Percentiles rank a stretch among this genome's conserved stretches.
phyloP scores from a whole-genome alignment of 2,797 vertebrate genomes.

The Arctocebus calabarensis region DNA sequence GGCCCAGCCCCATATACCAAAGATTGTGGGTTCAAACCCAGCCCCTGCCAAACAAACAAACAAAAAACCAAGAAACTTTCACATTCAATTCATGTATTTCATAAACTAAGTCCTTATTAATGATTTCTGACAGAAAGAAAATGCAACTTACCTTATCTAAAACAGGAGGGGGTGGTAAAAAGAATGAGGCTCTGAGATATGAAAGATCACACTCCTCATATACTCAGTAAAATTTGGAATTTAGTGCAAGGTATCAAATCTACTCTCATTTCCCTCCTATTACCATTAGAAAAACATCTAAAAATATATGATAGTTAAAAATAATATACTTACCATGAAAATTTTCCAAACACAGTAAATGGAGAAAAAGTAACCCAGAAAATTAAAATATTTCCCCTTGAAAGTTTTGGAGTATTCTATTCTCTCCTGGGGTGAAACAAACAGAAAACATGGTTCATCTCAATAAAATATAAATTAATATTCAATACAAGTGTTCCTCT shows the following conservation, averaged over 20 bases:
- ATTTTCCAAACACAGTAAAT: constrained; percentile 99
- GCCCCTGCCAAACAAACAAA: too few relatives aligned
- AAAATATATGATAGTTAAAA: not conserved
- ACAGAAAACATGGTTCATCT: constrained; percentile 50
- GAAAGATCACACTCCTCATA: not conserved
- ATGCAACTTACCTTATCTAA: not conserved
- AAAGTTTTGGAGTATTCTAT: constrained; percentile 99
- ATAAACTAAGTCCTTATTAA: not conserved
- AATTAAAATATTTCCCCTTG: constrained; percentile 99
- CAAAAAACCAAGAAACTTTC: not conserved
- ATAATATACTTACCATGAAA: constrained; percentile 94
- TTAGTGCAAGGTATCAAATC: not conserved
- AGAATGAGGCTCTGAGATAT: not conserved
- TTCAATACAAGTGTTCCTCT: not conserved
- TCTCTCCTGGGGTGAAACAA: constrained; percentile 91
- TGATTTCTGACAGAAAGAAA: constrained; percentile 47
- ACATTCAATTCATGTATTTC: constrained; percentile 5
- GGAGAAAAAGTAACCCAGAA: constrained; percentile 99
- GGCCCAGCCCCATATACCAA: too few relatives aligned
- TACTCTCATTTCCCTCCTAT: not conserved
- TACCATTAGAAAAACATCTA: not conserved
- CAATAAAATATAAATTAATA: constrained; percentile 47
- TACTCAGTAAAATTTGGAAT: not conserved
- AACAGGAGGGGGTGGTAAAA: not conserved
- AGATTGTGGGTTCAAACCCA: too few relatives aligned